Base-by-base conservation (phyloP, 2,888 invertebrate genomes). In the Amblyjoppa fuscipennis region DNA sequence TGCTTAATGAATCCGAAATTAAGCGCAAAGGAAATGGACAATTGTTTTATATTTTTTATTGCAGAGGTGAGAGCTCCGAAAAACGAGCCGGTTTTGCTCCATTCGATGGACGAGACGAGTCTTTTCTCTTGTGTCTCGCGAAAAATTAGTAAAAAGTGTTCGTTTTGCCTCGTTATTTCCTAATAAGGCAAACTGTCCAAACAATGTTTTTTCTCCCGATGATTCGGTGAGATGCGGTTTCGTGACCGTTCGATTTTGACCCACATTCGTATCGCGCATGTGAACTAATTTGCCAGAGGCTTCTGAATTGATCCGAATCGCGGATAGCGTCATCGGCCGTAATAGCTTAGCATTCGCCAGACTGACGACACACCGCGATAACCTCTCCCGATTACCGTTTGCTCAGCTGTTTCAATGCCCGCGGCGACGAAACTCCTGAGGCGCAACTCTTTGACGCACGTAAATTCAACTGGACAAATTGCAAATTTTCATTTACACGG, bases 381-480 rank as follows among this genome's bases (percentile, higher is more conserved):
- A 86, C 78, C 81, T 82, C 66, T 78, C 75, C 16, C 56, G 49
- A 69, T 85, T 34, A 7, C 25, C 34, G 34, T 31, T 34, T 34
- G 4, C 64, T 28, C 38, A 25, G n/a, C 20, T 0, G 28, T 51
- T n/a, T 61, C 7, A 20, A 66, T 66, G 66, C n/a, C 3, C 34
- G 31, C 49, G 28, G 20, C 9, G 28, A 13, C 5, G 51, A 16
- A 64, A 66, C 59, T 78, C 51, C 6, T n/a, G 20, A 16, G 20
- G 59, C 61, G 49, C 71, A 16, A 16, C 13, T 16, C 16, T 4
- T 41, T 25, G 7, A 56, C 34, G 6, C 16, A 68, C n/a, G 25
- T 34, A 69, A 20, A 31, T 73, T 68, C 49, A 53, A 77, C n/a
- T 25, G 3, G 11, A 5, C 28, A 16, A n/a, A 31, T 74, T 31